phyloP scores from a whole-genome alignment of 2,797 vertebrate species.

The Tapirus indicus region DNA sequence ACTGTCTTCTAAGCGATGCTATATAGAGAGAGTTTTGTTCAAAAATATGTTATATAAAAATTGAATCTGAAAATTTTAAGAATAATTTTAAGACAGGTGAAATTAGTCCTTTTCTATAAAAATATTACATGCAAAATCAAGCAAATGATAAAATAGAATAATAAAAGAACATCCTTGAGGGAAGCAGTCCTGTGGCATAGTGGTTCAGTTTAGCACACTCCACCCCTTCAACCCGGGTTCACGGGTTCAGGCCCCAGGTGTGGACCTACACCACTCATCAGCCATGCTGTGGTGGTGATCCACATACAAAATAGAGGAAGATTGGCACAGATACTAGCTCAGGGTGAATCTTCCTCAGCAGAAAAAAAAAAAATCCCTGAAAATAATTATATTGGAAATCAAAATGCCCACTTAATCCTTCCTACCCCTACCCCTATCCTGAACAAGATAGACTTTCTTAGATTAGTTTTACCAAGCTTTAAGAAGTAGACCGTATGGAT shows the following conservation, averaged over 20 bases:
- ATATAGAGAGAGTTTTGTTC: background rate
- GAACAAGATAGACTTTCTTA: slow-evolving; percentile 10
- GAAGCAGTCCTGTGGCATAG: too few species aligned
- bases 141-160: background rate
- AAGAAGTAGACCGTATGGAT: background rate
- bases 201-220: too few species aligned
- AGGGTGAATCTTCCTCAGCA: too few species aligned
- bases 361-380: background rate
- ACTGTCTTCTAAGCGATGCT: background rate
- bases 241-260: too few species aligned
- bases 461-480: background rate
- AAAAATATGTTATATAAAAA: background rate
- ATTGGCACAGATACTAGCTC: too few species aligned
- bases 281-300: too few species aligned
- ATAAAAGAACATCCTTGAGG: background rate
- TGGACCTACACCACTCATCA: too few species aligned
- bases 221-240: too few species aligned
- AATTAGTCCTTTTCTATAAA: background rate
- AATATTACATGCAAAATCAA: background rate
- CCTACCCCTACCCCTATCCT: background rate
- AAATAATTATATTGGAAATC: background rate
- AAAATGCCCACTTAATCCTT: background rate
- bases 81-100: background rate
- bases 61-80: background rate
- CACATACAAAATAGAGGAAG: too few species aligned